phyloP scores from a whole-genome alignment of 2,113 vertebrate species.

The Myotis brandtii region DNA sequence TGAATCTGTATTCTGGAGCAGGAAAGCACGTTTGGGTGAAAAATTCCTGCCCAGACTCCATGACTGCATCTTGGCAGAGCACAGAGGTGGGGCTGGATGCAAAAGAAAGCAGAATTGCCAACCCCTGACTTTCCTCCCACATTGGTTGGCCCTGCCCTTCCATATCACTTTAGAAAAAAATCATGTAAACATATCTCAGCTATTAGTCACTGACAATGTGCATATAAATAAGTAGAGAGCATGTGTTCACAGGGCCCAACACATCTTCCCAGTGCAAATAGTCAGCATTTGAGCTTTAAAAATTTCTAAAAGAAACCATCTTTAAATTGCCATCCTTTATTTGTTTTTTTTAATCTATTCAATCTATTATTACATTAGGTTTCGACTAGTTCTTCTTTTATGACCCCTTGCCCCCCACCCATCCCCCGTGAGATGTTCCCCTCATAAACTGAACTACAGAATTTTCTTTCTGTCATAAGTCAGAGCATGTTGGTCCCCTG shows the following conservation, averaged over 20 bases:
- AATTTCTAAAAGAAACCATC: neutral
- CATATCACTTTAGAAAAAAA: neutral
- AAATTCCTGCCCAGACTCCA: neutral
- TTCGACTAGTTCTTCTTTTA: neutral
- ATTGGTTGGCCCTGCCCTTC: neutral
- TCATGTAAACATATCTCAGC: slow-evolving; percentile 21
- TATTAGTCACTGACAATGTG: neutral
- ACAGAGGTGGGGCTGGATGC: neutral
- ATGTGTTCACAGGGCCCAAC: neutral
- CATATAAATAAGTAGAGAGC: neutral
- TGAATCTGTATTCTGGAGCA: neutral
- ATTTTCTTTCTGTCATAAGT: neutral
- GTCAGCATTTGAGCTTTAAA: neutral
- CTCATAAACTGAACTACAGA: neutral
- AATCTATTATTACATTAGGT: neutral
- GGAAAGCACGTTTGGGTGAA: neutral
- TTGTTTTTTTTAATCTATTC: neutral
- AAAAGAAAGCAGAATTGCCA: neutral
- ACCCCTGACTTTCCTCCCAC: neutral
- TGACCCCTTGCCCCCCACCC: neutral
- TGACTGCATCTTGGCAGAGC: neutral
- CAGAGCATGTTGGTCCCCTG: too few relatives aligned
- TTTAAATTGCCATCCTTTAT: neutral
- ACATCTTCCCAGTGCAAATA: neutral
- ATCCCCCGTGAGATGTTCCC: neutral